phyloP scores from a whole-genome alignment of 53 echinoderm and acorn worm species.

The Paracentrotus lividus region DNA sequence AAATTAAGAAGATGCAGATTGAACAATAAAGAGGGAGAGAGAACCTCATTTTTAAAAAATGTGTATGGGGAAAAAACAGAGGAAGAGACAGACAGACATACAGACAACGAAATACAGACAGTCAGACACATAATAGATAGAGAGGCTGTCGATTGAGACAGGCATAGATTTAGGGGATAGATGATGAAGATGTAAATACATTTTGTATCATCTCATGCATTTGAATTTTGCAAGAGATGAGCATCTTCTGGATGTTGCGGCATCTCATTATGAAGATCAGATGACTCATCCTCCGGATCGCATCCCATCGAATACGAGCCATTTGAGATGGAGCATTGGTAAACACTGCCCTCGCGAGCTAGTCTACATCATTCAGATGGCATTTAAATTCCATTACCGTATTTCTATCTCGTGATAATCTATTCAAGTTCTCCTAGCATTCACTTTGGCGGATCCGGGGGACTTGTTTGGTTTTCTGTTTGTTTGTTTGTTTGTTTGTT shows the following conservation, averaged over 20 bases:
- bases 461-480: no score
- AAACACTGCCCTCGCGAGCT: background rate
- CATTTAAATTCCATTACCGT: background rate
- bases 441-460: no score
- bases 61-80: background rate
- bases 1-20: background rate
- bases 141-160: no score
- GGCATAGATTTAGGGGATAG: background rate
- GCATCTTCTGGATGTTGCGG: constrained; percentile 36
- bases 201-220: background rate
- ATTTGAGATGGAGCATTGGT: background rate
- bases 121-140: no score
- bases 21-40: background rate
- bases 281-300: constrained; percentile 11
- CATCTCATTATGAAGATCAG: constrained; percentile 27
- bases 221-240: background rate
- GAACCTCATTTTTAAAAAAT: no score
- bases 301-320: background rate
- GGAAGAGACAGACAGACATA: background rate
- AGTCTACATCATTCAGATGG: background rate
- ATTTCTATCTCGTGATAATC: background rate
- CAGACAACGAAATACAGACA: background rate
- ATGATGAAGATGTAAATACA: background rate
- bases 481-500: no score
- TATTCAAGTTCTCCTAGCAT: no score